phyloP scores from a whole-genome alignment of 2,113 vertebrate species.

The Damaliscus lunatus region DNA sequence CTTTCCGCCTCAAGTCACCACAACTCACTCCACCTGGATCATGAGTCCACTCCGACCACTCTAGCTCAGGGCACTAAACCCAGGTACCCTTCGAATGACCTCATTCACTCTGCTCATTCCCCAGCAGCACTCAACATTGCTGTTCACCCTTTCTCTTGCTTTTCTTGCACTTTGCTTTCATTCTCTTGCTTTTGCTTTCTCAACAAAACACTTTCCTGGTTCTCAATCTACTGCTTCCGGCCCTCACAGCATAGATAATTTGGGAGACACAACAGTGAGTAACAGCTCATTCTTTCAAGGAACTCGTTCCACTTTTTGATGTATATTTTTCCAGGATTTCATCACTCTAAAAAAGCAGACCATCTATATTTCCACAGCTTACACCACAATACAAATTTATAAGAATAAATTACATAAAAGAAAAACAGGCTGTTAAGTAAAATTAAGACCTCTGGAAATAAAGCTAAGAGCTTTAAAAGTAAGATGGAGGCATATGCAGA shows the following conservation, averaged over 20 bases:
- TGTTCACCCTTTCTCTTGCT: neutral
- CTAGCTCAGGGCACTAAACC: neutral
- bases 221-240: neutral
- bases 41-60: neutral
- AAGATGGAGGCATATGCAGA: neutral
- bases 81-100: neutral
- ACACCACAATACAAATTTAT: neutral
- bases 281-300: neutral
- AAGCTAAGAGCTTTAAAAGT: neutral
- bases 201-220: neutral
- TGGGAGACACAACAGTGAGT: neutral
- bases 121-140: neutral
- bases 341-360: neutral
- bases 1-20: neutral
- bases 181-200: neutral
- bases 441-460: constrained; percentile 2
- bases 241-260: neutral
- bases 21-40: neutral
- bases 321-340: neutral
- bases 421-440: constrained; percentile 6
- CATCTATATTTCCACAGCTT: neutral
- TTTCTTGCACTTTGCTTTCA: neutral
- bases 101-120: neutral
- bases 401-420: neutral
- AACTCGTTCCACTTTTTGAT: neutral